Percentiles rank a stretch among this genome's conserved stretches.
These are phyloP conservation scores for Andrena camellia DNA, from an alignment of 2,888 invertebrate species.

Conservation along the genomic window DNA sequence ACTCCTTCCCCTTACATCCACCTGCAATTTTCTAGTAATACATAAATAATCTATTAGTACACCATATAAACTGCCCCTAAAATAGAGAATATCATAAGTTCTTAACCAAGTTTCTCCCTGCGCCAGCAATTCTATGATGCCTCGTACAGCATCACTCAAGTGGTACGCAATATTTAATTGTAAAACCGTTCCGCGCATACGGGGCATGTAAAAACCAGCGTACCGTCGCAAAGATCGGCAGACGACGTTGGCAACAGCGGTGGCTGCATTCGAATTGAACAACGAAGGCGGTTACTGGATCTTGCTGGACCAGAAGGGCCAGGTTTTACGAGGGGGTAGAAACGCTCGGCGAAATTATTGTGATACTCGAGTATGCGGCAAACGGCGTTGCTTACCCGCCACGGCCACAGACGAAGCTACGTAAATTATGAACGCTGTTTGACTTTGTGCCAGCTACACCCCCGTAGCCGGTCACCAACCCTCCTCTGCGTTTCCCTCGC, in stretches of 20 bases:
- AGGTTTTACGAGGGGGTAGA: slow-evolving; percentile 6
- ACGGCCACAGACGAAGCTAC: slow-evolving; percentile 78
- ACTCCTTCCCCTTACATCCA: no score
- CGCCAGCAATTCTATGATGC: no score
- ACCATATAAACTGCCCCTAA: no score
- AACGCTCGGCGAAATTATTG: slow-evolving; percentile 66
- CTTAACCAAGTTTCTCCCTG: no score
- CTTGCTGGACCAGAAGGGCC: neutral
- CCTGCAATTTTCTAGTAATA: no score
- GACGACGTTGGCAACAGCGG: neutral
- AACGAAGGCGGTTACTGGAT: neutral
- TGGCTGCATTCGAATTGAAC: neutral
- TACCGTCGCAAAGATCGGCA: no score
- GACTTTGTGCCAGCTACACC: slow-evolving; percentile 82
- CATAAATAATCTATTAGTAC: no score
- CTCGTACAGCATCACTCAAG: no score
- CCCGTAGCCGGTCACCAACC: slow-evolving; percentile 69
- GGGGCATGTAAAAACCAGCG: no score
- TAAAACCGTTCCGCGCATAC: no score
- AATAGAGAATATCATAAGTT: no score
- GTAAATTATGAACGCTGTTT: slow-evolving; percentile 83
- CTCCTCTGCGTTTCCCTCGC: slow-evolving; percentile 41
- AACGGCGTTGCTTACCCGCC: slow-evolving; percentile 44
- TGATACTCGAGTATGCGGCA: slow-evolving; percentile 60
- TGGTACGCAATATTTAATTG: no score